Conservation (phyloP, 2,888 invertebrate genomes). For the Melolontha melolontha region DNA sequence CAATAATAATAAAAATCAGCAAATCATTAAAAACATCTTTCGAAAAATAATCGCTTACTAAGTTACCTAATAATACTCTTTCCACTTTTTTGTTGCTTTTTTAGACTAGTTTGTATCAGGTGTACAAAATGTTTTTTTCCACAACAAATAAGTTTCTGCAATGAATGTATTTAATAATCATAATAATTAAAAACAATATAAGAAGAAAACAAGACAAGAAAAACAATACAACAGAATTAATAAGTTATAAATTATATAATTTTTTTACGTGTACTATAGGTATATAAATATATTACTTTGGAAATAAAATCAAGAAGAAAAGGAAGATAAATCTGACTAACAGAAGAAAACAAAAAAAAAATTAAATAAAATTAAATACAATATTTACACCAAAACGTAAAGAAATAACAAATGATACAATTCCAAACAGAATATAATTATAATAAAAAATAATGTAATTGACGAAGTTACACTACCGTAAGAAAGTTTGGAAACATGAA, state of each 20-base stretch:
- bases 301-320: neutral
- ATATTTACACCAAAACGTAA: slow-evolving; percentile 14
- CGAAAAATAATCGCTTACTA: slow-evolving; percentile 39
- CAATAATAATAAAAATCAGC: slow-evolving; percentile 13
- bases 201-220: slow-evolving; percentile 24
- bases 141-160: slow-evolving; percentile 39
- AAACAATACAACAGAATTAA: slow-evolving; percentile 18
- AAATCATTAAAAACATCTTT: slow-evolving; percentile 32
- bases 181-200: slow-evolving; percentile 15
- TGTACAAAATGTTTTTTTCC: slow-evolving; percentile 39
- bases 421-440: slow-evolving; percentile 5
- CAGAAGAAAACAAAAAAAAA: slow-evolving; percentile 23
- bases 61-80: slow-evolving; percentile 45
- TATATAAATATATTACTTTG: slow-evolving; percentile 6
- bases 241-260: slow-evolving; percentile 22
- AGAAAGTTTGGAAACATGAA: too few relatives aligned
- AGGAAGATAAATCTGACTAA: neutral
- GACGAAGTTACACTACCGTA: neutral
- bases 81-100: neutral
- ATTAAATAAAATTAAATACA: slow-evolving; percentile 1
- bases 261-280: slow-evolving; percentile 2
- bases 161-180: slow-evolving; percentile 19
- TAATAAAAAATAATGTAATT: slow-evolving; percentile 10
- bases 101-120: slow-evolving; percentile 44
- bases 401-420: slow-evolving; percentile 11